Percentiles rank a stretch among this genome's conserved stretches.
Evolutionary conservation across 2,888 invertebrate species (phyloP).

Genomic region (Hedychridium roseum): DNA sequence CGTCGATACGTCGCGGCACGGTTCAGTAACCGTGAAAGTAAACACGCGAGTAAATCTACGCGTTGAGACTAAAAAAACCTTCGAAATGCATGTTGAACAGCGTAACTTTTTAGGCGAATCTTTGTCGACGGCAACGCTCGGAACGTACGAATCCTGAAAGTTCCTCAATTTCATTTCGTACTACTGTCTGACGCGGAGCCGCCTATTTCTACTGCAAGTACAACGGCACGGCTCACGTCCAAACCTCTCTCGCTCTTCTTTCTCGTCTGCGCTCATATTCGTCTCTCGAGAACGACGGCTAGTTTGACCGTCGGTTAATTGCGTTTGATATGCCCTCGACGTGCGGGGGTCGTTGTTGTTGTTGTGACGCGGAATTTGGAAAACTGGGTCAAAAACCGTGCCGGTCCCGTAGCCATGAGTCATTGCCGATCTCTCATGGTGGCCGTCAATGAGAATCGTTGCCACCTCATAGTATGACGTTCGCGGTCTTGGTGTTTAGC

Average conservation of each 20-base stretch:
- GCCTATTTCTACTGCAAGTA: too few relatives aligned
- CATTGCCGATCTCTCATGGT: conserved; percentile 45
- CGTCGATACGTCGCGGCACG: conserved; percentile 30
- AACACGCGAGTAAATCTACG: conserved; percentile 12
- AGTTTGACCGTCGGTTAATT: too few relatives aligned
- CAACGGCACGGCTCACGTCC: conserved; percentile 4
- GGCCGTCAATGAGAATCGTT: conserved; percentile 56
- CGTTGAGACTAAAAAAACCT: conserved; percentile 5
- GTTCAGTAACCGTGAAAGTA: conserved; percentile 33
- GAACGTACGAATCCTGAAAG: too few relatives aligned
- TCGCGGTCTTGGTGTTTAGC: conserved; percentile 51
- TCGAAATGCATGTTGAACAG: background rate
- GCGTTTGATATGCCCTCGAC: too few relatives aligned
- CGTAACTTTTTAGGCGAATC: too few relatives aligned
- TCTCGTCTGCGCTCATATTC: too few relatives aligned
- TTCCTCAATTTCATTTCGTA: too few relatives aligned
- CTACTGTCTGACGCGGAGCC: too few relatives aligned
- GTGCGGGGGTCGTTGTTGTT: too few relatives aligned
- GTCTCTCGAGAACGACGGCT: too few relatives aligned
- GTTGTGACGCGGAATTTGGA: conserved; percentile 20
- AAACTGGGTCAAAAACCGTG: conserved; percentile 49
- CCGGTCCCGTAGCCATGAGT: conserved; percentile 47
- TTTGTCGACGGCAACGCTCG: too few relatives aligned
- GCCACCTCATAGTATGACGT: conserved; percentile 62
- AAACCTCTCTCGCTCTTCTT: too few relatives aligned